These are phyloP conservation scores for Pangasius macronema DNA, from an alignment of 2,797 vertebrate species.

Conservation along the genomic window DNA sequence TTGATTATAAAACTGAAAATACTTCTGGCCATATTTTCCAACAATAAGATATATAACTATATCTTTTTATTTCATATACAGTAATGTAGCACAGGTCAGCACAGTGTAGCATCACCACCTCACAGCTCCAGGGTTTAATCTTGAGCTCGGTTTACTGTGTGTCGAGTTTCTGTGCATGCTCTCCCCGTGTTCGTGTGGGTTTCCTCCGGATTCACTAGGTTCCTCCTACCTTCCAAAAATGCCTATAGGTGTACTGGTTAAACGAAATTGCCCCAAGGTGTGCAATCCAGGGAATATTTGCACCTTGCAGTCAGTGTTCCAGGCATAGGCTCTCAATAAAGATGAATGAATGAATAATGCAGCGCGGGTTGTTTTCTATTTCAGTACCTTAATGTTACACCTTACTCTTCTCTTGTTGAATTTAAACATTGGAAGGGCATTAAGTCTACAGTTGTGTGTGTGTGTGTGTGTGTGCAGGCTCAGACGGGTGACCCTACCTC, in stretches of 20 bases:
- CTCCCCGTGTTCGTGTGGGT: neutral
- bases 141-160: neutral
- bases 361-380: neutral
- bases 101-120: neutral
- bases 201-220: neutral
- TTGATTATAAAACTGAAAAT: neutral
- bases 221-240: neutral
- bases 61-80: neutral
- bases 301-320: neutral
- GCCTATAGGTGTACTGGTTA: neutral
- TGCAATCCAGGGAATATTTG: too few species aligned
- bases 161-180: neutral
- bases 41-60: neutral
- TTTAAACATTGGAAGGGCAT: neutral
- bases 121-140: neutral
- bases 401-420: neutral
- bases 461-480: conserved; percentile 65
- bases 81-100: too few species aligned
- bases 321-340: neutral
- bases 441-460: neutral
- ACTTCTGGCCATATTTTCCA: neutral
- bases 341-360: neutral
- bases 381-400: neutral
- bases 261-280: neutral
- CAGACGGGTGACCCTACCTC: conserved; percentile 77